phyloP scores from a whole-genome alignment of 2,797 vertebrate species.

The Glyptemys insculpta region DNA sequence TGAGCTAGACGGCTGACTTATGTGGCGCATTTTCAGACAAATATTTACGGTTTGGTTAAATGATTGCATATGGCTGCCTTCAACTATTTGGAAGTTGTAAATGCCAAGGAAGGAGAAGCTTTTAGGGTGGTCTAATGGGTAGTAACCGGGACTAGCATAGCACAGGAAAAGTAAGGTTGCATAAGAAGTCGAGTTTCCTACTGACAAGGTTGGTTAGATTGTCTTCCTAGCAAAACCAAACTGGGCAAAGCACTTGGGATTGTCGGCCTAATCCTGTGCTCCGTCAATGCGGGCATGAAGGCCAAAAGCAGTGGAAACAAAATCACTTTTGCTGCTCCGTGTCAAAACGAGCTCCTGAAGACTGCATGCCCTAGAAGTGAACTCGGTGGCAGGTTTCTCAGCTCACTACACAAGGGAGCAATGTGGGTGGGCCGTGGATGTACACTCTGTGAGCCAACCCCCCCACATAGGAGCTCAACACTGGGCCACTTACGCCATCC shows the following conservation, averaged over 20 bases:
- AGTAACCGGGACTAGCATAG: accelerated
- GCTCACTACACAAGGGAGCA: neutral
- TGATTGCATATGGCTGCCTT: conserved; percentile 23
- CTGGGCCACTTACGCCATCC: accelerated
- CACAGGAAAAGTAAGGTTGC: neutral
- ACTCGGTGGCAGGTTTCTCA: neutral
- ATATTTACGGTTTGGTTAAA: neutral
- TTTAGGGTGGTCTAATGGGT: neutral
- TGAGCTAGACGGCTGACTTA: neutral
- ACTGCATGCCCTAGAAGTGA: accelerated
- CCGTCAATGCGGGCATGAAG: neutral
- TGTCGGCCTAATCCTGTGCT: neutral
- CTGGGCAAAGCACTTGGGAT: neutral
- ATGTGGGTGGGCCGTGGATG: accelerated
- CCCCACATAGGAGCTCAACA: accelerated
- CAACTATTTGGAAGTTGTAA: conserved; percentile 1
- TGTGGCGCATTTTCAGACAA: conserved; percentile 9
- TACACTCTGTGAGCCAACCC: neutral
- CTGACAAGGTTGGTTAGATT: neutral
- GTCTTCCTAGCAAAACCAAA: neutral
- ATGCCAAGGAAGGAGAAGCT: neutral
- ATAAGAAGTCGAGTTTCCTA: neutral
- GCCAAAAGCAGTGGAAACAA: neutral
- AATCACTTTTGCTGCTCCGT: neutral
- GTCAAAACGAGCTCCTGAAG: neutral